A percentile compares a stretch with the other conserved stretches of the same genome.
phyloP scores from a whole-genome alignment of 2,113 vertebrate species.

The Plestiodon gilberti region DNA sequence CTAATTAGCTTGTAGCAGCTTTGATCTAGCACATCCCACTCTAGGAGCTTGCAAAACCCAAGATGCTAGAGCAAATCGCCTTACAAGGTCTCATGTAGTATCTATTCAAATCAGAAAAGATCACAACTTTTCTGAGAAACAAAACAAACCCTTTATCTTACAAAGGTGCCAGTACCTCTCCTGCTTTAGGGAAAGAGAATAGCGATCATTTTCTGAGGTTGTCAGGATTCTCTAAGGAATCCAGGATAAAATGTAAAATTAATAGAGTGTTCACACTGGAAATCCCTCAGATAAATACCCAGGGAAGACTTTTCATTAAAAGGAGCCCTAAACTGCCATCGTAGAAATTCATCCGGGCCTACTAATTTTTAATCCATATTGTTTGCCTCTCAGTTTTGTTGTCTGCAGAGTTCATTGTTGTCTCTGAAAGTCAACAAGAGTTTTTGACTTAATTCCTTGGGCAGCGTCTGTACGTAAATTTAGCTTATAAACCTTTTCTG shows the following conservation, averaged over 20 bases:
- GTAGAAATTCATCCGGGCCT: neutral
- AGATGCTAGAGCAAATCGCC: neutral
- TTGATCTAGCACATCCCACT: neutral
- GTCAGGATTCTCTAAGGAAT: neutral
- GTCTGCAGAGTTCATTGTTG: neutral
- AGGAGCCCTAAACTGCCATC: neutral
- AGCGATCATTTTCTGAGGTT: neutral
- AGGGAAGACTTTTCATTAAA: neutral
- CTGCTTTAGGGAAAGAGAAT: neutral
- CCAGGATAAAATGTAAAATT: neutral
- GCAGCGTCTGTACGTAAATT: neutral
- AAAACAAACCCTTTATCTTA: neutral
- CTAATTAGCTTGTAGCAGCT: neutral
- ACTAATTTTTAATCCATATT: neutral
- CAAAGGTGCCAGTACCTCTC: neutral
- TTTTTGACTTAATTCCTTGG: neutral
- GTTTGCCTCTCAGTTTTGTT: neutral
- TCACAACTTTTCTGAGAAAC: neutral
- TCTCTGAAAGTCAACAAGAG: neutral
- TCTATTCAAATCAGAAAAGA: neutral
- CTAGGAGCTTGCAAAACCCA: neutral
- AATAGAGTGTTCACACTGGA: neutral
- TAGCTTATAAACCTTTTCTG: neutral
- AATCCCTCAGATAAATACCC: neutral
- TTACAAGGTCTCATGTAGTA: neutral